Conservation (phyloP, 1,140 invertebrate genomes). For the Acyrthosiphon pisum region DNA sequence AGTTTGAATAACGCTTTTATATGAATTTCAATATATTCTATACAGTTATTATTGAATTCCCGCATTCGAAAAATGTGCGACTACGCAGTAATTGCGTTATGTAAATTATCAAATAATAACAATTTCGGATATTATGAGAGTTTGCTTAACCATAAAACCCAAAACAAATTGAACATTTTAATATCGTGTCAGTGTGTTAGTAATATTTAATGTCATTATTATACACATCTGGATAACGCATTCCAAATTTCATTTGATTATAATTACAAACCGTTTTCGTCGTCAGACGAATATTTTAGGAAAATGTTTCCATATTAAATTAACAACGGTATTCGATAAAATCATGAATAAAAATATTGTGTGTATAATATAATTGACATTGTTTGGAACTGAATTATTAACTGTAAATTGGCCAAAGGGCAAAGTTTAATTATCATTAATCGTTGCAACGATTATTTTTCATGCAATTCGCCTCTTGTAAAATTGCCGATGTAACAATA, state of each 20-base stretch:
- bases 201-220: not conserved
- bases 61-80: not conserved
- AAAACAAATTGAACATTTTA: not conserved
- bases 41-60: not conserved
- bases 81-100: not conserved
- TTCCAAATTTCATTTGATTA: not conserved
- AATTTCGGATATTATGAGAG: not conserved
- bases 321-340: not conserved
- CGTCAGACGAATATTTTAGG: not conserved
- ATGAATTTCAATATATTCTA: not conserved
- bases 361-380: too few species aligned
- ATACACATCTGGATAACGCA: not conserved
- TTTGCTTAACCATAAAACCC: not conserved
- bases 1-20: not conserved
- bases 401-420: too few species aligned
- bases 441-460: too few species aligned
- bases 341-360: not conserved
- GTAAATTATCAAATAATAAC: not conserved
- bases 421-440: too few species aligned
- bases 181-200: not conserved
- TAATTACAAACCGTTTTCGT: not conserved
- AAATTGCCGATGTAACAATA: too few species aligned
- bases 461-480: too few species aligned
- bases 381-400: too few species aligned
- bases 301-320: not conserved